Evolutionary conservation across 2,888 invertebrate species (phyloP).

Genomic region (Melieria crassipennis): DNA sequence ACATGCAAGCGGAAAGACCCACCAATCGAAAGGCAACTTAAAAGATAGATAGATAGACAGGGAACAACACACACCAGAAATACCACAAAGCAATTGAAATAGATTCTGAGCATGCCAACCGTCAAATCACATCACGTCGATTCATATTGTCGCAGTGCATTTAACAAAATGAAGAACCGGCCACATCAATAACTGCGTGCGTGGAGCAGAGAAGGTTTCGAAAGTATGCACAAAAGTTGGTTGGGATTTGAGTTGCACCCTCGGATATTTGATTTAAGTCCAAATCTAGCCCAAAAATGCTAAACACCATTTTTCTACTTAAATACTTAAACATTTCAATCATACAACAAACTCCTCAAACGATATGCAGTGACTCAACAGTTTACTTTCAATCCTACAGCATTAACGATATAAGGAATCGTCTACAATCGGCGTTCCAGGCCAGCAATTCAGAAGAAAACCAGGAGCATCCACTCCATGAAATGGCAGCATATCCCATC

Average conservation of each 20-base stretch:
- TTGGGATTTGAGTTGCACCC: no score
- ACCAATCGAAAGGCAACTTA: no score
- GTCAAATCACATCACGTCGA: background rate
- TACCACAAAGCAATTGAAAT: constrained; percentile 16
- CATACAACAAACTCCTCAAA: no score
- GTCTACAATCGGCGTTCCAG: constrained; percentile 55
- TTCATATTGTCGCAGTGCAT: no score
- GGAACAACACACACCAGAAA: background rate
- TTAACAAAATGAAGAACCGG: background rate
- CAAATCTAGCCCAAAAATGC: no score
- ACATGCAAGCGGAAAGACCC: no score
- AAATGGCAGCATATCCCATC: constrained; percentile 63
- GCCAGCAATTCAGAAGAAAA: constrained; percentile 48
- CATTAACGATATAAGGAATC: constrained; percentile 56
- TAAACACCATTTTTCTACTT: no score
- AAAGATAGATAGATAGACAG: constrained; percentile 3
- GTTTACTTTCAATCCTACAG: constrained; percentile 46
- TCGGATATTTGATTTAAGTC: no score
- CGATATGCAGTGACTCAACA: background rate
- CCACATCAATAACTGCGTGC: background rate
- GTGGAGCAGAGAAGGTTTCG: no score
- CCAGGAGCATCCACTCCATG: constrained; percentile 54
- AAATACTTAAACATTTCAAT: no score
- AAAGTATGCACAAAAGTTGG: no score
- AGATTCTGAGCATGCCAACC: constrained; percentile 16